Percentiles rank a stretch among this genome's conserved stretches.
These are phyloP conservation scores for Neria commutata DNA, from an alignment of 2,888 invertebrate genomes.

Conservation along the genomic window DNA sequence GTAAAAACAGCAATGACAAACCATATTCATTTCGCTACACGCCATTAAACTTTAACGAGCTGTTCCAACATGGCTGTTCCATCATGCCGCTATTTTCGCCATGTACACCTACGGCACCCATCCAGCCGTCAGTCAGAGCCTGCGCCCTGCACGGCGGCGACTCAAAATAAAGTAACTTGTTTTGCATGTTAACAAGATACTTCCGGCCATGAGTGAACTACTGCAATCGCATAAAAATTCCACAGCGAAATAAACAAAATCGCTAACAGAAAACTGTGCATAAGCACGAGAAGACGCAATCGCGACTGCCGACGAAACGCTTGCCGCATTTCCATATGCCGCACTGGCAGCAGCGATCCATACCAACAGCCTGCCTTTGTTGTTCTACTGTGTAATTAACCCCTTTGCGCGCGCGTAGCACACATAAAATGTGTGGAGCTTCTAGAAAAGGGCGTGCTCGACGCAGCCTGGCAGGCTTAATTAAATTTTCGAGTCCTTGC, in stretches of 20 bases:
- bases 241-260: slow-evolving; percentile 19
- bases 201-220: slow-evolving; percentile 43
- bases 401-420: slow-evolving; percentile 20
- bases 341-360: slow-evolving; percentile 33
- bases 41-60: slow-evolving; percentile 1
- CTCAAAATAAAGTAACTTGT: slow-evolving; percentile 42
- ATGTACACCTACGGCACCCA: background rate
- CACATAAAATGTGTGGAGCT: background rate
- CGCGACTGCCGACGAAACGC: background rate
- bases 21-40: background rate
- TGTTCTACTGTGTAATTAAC: slow-evolving; percentile 50
- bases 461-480: background rate
- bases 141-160: too few species aligned
- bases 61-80: background rate
- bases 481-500: too few species aligned
- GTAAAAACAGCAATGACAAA: background rate
- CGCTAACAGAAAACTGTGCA: slow-evolving; percentile 10
- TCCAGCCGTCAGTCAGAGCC: background rate
- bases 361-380: too few species aligned
- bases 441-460: background rate
- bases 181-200: slow-evolving; percentile 57
- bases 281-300: background rate
- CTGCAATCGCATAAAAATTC: slow-evolving; percentile 21
- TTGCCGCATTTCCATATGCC: slow-evolving; percentile 47
- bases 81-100: background rate